Percentiles rank a stretch among this genome's conserved stretches.
phyloP scores from a whole-genome alignment of 2,888 invertebrate genomes.

The Automeris io region DNA sequence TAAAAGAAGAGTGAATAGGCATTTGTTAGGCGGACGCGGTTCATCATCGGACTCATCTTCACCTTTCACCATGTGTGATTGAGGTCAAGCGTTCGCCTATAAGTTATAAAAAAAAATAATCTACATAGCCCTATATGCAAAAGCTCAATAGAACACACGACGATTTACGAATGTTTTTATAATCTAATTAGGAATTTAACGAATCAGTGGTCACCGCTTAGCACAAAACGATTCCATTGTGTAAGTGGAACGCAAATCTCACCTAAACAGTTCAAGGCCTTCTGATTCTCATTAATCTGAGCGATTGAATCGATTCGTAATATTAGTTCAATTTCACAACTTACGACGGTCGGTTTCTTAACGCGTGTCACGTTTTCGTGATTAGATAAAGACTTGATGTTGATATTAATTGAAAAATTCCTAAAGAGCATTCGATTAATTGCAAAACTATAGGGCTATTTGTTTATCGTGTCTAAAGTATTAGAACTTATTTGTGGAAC shows the following conservation, averaged over 20 bases:
- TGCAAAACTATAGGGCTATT: background rate
- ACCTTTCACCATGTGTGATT: too few species aligned
- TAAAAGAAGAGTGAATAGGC: too few species aligned
- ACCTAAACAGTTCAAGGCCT: conserved; percentile 53
- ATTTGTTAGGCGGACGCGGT: too few species aligned
- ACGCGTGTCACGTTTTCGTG: conserved; percentile 33
- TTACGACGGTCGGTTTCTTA: conserved; percentile 27
- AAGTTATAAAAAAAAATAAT: too few species aligned
- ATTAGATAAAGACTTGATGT: conserved; percentile 30
- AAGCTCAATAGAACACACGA: conserved; percentile 43
- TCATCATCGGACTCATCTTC: too few species aligned
- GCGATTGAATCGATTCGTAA: conserved; percentile 30
- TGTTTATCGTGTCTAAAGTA: background rate
- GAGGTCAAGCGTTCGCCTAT: too few species aligned
- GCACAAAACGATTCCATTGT: conserved; percentile 30
- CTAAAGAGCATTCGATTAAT: conserved; percentile 4
- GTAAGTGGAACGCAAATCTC: conserved; percentile 37
- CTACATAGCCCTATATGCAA: conserved; percentile 13
- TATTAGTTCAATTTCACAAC: conserved; percentile 34
- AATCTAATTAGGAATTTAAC: conserved; percentile 56
- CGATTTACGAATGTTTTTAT: conserved; percentile 64
- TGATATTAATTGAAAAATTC: conserved; percentile 29
- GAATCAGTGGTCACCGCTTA: conserved; percentile 38
- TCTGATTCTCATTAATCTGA: conserved; percentile 24
- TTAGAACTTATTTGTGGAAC: background rate